Evolutionary conservation across 2,797 vertebrate species (phyloP).

Genomic region (Alosa sapidissima): DNA sequence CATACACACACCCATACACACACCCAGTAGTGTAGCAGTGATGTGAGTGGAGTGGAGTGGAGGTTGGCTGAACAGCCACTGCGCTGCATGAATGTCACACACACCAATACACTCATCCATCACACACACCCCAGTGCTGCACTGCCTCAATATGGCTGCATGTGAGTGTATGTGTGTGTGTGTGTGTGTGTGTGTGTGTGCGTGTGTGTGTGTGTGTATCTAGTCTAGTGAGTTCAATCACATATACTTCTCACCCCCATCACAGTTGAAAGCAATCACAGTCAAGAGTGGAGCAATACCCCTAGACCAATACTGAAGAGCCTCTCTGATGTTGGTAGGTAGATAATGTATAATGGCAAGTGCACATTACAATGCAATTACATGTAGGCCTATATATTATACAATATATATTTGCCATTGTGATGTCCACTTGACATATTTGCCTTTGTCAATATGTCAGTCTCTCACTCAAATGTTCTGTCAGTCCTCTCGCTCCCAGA

Average conservation of each 20-base stretch:
- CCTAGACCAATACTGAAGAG: neutral
- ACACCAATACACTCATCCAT: constrained; percentile 33
- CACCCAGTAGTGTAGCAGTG: neutral
- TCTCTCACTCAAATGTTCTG: constrained; percentile 4
- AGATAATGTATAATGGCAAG: too few species aligned
- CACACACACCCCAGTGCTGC: constrained; percentile 23
- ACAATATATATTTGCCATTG: too few species aligned
- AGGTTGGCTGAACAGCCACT: constrained; percentile 2
- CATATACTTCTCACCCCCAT: neutral
- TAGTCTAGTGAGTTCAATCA: neutral
- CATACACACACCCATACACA: neutral
- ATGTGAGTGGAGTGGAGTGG: neutral
- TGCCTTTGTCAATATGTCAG: too few species aligned
- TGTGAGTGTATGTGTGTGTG: neutral
- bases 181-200: neutral
- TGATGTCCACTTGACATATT: too few species aligned
- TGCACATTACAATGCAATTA: neutral
- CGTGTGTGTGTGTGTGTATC: constrained; percentile 3
- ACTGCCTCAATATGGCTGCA: neutral
- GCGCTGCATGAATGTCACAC: constrained; percentile 40
- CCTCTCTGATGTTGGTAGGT: too few species aligned
- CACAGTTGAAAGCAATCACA: neutral
- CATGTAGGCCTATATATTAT: neutral
- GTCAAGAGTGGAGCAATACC: neutral
- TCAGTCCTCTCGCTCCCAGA: neutral